phyloP scores from a whole-genome alignment of 2,797 vertebrate species.

The Champsocephalus gunnari region DNA sequence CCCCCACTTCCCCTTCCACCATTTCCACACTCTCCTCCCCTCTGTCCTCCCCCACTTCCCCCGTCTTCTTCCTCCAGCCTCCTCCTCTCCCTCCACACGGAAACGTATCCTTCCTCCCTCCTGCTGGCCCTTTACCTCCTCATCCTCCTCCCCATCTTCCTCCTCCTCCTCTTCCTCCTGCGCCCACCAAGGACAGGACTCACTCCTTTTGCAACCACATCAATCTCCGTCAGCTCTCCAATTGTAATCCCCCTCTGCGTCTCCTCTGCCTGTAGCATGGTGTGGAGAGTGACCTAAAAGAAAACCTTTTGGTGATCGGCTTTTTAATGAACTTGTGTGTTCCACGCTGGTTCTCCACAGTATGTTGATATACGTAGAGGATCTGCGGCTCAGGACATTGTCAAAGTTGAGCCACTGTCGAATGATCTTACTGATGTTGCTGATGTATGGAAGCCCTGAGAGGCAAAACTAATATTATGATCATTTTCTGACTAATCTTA shows the following conservation, averaged over 20 bases:
- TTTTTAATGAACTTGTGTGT: conserved; percentile 31
- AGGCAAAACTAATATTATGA: too few species aligned
- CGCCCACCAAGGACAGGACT: conserved; percentile 84
- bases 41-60: conserved; percentile 53
- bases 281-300: conserved; percentile 60
- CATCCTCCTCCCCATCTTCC: conserved; percentile 75
- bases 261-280: conserved; percentile 64
- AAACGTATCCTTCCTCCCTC: conserved; percentile 77
- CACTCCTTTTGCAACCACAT: conserved; percentile 88
- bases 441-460: neutral
- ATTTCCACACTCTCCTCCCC: conserved; percentile 88
- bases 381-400: neutral
- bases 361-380: neutral
- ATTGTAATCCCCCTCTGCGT: conserved; percentile 84
- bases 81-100: conserved; percentile 76
- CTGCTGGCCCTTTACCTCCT: conserved; percentile 68
- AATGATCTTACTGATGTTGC: neutral
- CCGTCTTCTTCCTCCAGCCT: conserved; percentile 84
- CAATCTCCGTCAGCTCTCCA: conserved; percentile 83
- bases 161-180: conserved; percentile 82
- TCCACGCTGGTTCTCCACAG: conserved; percentile 1
- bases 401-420: neutral
- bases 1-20: conserved; percentile 89
- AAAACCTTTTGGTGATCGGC: conserved; percentile 18
- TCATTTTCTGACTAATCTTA: too few species aligned